These are phyloP conservation scores for Cotesia typhae DNA, from an alignment of 1,140 invertebrate genomes.

Conservation along the genomic window DNA sequence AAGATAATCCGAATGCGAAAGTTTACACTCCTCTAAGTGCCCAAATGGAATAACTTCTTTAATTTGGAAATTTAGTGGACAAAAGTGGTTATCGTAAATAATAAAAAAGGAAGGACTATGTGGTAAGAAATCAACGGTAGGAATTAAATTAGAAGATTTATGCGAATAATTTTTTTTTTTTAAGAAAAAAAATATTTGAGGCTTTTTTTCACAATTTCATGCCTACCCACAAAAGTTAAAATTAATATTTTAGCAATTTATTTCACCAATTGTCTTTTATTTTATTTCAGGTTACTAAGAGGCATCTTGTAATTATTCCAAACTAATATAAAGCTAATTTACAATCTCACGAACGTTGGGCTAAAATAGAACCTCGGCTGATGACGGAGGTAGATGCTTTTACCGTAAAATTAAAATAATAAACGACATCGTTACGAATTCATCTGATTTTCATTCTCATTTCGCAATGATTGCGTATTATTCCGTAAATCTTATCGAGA, in stretches of 20 bases:
- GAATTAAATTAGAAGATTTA: neutral
- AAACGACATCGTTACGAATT: constrained; percentile 67
- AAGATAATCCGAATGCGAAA: constrained; percentile 66
- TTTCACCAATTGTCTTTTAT: neutral
- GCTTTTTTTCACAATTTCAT: too few species aligned
- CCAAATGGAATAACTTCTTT: constrained; percentile 69
- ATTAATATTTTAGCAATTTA: too few species aligned
- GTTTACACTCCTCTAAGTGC: constrained; percentile 67
- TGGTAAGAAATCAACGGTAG: neutral
- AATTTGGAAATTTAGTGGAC: constrained; percentile 64
- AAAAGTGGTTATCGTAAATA: constrained; percentile 42
- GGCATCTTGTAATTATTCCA: neutral
- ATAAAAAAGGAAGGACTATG: neutral
- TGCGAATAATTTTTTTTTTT: neutral
- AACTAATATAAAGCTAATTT: constrained; percentile 13
- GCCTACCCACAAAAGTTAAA: too few species aligned
- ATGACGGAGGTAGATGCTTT: neutral
- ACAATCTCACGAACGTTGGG: neutral
- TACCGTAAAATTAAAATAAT: constrained; percentile 64
- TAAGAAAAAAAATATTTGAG: too few species aligned
- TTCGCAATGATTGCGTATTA: constrained; percentile 66
- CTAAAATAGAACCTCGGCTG: too few species aligned
- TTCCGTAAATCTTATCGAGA: constrained; percentile 41
- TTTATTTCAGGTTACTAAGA: neutral
- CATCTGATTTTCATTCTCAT: constrained; percentile 67